Evolutionary conservation across 2,888 invertebrate species (phyloP).

Genomic region (Cantharis rufa): DNA sequence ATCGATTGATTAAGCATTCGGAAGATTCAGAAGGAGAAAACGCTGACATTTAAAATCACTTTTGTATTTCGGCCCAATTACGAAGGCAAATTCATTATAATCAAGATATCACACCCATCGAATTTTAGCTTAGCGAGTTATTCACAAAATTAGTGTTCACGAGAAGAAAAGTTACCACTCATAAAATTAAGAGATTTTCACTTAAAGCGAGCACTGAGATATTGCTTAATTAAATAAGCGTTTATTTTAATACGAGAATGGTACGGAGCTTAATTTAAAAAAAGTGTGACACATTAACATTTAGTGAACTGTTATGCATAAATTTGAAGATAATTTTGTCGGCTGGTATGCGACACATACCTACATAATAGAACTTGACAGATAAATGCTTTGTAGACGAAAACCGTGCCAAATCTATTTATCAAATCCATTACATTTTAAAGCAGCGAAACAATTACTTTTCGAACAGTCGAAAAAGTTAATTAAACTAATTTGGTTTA

Average conservation of each 20-base stretch:
- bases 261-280: neutral
- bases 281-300: slow-evolving; percentile 4
- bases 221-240: neutral
- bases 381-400: slow-evolving; percentile 13
- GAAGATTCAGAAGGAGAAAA: slow-evolving; percentile 4
- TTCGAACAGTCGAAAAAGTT: neutral
- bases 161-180: neutral
- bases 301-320: slow-evolving; percentile 14
- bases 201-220: neutral
- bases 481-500: neutral
- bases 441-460: neutral
- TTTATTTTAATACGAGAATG: neutral
- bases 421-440: slow-evolving; percentile 3
- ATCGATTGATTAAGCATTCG: neutral
- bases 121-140: slow-evolving; percentile 26
- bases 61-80: slow-evolving; percentile 30
- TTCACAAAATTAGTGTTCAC: slow-evolving; percentile 20
- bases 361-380: slow-evolving; percentile 14
- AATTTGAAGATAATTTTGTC: slow-evolving; percentile 17
- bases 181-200: neutral
- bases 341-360: slow-evolving; percentile 8
- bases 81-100: slow-evolving; percentile 30
- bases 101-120: slow-evolving; percentile 28
- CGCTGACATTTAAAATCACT: slow-evolving; percentile 30
- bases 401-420: slow-evolving; percentile 2